Conservation (phyloP, 2,113 vertebrate genomes). For the Pseudonaja textilis region DNA sequence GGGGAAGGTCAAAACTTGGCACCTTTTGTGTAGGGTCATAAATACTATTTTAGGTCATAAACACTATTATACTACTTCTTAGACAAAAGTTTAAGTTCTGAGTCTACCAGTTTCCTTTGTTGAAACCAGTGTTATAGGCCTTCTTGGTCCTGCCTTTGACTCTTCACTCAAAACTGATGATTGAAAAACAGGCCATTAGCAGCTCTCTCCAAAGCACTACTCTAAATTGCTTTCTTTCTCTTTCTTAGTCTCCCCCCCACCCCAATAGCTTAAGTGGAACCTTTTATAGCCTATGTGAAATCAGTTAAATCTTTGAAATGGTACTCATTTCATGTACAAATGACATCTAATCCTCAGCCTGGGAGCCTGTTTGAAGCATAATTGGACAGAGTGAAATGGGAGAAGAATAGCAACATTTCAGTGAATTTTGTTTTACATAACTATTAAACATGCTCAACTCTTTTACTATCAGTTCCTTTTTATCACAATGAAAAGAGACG, state of each 20-base stretch:
- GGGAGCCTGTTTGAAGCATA: not conserved
- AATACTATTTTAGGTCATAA: not conserved
- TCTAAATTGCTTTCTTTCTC: not conserved
- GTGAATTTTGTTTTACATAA: not conserved
- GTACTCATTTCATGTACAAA: not conserved
- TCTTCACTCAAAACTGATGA: not conserved
- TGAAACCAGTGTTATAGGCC: not conserved
- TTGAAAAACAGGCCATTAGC: not conserved
- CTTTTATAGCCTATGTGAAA: not conserved
- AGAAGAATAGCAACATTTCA: not conserved
- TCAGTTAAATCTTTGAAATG: not conserved
- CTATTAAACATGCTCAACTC: not conserved
- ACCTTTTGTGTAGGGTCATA: too few species aligned
- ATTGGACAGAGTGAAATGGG: not conserved
- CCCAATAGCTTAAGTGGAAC: slow-evolving; percentile 4
- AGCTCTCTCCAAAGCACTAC: not conserved
- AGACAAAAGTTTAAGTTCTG: not conserved
- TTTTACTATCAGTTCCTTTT: slow-evolving; percentile 4
- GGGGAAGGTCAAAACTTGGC: too few species aligned
- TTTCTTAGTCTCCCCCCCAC: not conserved
- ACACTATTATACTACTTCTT: too few species aligned
- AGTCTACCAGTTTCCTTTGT: not conserved
- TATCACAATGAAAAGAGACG: slow-evolving; percentile 15
- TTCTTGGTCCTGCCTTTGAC: not conserved
- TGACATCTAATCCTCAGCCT: not conserved